These are phyloP conservation scores for Nephrotoma flavescens DNA, from an alignment of 2,888 invertebrate species.

Conservation along the genomic window DNA sequence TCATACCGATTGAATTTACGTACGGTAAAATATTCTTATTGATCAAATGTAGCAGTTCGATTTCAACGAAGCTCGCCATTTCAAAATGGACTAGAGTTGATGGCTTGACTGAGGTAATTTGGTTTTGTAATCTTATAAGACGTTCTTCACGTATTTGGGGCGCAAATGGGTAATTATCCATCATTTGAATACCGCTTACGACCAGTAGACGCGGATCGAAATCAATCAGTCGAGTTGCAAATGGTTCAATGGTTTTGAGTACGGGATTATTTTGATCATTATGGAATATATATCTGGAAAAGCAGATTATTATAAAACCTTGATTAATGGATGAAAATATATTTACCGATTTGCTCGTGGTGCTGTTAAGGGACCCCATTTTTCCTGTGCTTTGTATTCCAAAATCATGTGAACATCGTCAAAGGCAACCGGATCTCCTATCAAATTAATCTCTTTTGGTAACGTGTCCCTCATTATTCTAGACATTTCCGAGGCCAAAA, in stretches of 20 bases:
- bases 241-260: slow-evolving; percentile 53
- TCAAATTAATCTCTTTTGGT: slow-evolving; percentile 45
- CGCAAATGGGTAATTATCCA: slow-evolving; percentile 49
- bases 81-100: slow-evolving; percentile 64
- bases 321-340: slow-evolving; percentile 9
- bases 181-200: slow-evolving; percentile 74
- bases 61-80: slow-evolving; percentile 72
- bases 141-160: slow-evolving; percentile 48
- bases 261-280: slow-evolving; percentile 68
- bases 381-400: slow-evolving; percentile 64
- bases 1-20: slow-evolving; percentile 74
- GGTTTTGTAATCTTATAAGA: slow-evolving; percentile 46
- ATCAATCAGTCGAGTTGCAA: slow-evolving; percentile 41
- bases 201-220: slow-evolving; percentile 61
- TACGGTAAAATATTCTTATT: slow-evolving; percentile 52
- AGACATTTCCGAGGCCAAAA: slow-evolving; percentile 53
- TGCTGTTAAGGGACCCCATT: slow-evolving; percentile 57
- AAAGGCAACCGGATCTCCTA: slow-evolving; percentile 45
- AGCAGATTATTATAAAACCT: slow-evolving; percentile 21
- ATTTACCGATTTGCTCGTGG: slow-evolving; percentile 58
- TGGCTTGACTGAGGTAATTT: slow-evolving; percentile 44
- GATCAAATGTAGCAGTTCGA: slow-evolving; percentile 48
- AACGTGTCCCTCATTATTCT: slow-evolving; percentile 40
- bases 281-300: slow-evolving; percentile 50
- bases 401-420: slow-evolving; percentile 69